Evolutionary conservation across 2,797 vertebrate species (phyloP), one percentile per base, ranked within the genome.

Genomic region (Notamacropus eugenii): DNA sequence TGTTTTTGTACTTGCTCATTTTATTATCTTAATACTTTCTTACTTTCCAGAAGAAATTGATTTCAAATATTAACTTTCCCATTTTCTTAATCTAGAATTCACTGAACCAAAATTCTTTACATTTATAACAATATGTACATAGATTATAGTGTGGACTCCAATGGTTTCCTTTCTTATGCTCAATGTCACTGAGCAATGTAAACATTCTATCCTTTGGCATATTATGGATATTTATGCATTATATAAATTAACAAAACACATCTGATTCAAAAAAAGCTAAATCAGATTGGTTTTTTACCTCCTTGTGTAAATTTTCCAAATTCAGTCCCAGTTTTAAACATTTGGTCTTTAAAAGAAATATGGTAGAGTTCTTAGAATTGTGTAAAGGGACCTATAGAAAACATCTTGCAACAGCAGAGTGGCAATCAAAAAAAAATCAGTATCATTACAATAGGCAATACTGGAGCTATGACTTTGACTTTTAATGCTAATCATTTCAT

Each of bases 41-140:
- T 62, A 62, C 55, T 46, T 93, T 95, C 95, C 62, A 62, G 40
- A 62, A 56, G n/a, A 96, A 96, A 74, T 59, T 92, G 16, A 94
- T 93, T 92, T 93, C 50, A 90, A 95, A 91, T 95, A 22, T 59
- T 13, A 92, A 14, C 92, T 29, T 13, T 9, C 74, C 27, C n/a
- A 11, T 92, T n/a, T 74, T 92, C 54, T 54, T 93, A 87, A 93
- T 34, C 40, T 62, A 22, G 46, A 90, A 90, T 16, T 93, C 4
- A 93, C 8, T 34, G 95, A 91, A 40, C 1, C 5, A 14, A 95
- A 90, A 95, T 87, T 9, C 4, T 95, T 92, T 90, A 87, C 31
- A n/a, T 1, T 87, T 50, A 93, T 0, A 91, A 22, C 1, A 40
- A 58, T 91, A 87, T 91, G 11, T 54, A 92, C 67, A 87, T 82